Evolutionary conservation across 2,888 invertebrate genomes (phyloP).

Genomic region (Anoplius nigerrimus): DNA sequence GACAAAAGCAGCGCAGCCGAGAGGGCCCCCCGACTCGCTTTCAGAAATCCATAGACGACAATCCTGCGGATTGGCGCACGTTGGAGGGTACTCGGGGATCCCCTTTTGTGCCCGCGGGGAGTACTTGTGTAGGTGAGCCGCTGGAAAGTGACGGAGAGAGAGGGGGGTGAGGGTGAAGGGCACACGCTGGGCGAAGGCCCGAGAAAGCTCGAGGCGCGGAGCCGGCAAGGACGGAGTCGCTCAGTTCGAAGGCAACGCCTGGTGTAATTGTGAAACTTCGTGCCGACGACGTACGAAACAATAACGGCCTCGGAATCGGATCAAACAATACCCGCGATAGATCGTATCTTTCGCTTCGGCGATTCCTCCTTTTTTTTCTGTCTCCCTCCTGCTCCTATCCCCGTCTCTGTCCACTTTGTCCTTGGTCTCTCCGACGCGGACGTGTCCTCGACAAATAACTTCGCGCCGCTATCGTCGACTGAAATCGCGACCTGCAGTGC

Average conservation of each 20-base stretch:
- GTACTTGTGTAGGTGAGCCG: slow-evolving; percentile 13
- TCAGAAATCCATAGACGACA: slow-evolving; percentile 26
- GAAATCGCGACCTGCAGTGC: slow-evolving; percentile 31
- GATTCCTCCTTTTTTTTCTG: not conserved
- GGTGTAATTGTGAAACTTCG: slow-evolving; percentile 56
- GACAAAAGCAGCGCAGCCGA: slow-evolving; percentile 18
- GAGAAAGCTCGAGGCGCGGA: too few relatives aligned
- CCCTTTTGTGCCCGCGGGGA: slow-evolving; percentile 39
- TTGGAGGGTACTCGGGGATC: slow-evolving; percentile 18
- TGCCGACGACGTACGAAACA: slow-evolving; percentile 47
- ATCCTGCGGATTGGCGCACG: slow-evolving; percentile 17
- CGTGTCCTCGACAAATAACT: slow-evolving; percentile 43
- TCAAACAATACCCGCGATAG: slow-evolving; percentile 51
- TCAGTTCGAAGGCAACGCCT: slow-evolving; percentile 15
- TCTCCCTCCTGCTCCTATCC: not conserved
- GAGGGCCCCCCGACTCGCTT: slow-evolving; percentile 1
- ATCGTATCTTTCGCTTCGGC: slow-evolving; percentile 21
- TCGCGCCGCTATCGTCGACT: slow-evolving; percentile 31
- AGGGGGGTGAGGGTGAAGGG: not conserved
- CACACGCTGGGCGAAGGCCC: too few relatives aligned
- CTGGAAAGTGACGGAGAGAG: not conserved
- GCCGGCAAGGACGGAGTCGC: too few relatives aligned
- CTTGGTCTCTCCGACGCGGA: not conserved
- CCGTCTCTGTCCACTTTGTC: not conserved
- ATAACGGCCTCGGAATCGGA: slow-evolving; percentile 54